Percentiles rank a stretch among this genome's conserved stretches.
These are phyloP conservation scores for Lithobates sylvaticus DNA, from an alignment of 2,797 vertebrate genomes.

Conservation along the genomic window DNA sequence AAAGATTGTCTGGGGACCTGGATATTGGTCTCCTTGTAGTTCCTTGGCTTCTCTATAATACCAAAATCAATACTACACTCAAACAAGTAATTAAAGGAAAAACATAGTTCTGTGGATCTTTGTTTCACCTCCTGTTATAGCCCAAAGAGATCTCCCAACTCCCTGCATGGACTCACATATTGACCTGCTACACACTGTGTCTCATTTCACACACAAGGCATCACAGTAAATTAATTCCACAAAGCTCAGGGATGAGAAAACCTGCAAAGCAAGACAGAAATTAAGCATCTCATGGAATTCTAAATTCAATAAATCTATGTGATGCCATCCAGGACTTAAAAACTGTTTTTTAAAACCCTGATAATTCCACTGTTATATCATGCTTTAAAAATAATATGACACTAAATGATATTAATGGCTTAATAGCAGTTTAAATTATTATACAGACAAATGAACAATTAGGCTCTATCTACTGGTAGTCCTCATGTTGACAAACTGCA, in stretches of 20 bases:
- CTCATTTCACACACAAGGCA: constrained; percentile 29
- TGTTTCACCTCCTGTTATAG: constrained; percentile 35
- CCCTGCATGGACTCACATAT: constrained; percentile 22
- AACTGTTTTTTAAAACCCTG: background rate
- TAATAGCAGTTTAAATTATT: too few relatives aligned
- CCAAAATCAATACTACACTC: constrained; percentile 27
- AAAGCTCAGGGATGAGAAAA: constrained; percentile 18
- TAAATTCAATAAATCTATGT: constrained; percentile 43
- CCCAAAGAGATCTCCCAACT: background rate
- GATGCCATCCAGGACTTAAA: constrained; percentile 2
- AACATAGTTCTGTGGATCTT: constrained; percentile 29
- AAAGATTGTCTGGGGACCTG: background rate
- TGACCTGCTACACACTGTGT: constrained; percentile 18
- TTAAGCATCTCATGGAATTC: background rate
- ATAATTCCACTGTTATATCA: background rate
- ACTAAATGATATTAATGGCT: constrained; percentile 12
- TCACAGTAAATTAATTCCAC: constrained; percentile 38
- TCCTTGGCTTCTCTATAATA: background rate
- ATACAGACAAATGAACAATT: too few relatives aligned
- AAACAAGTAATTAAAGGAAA: constrained; percentile 37
- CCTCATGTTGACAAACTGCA: too few relatives aligned
- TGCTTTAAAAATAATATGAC: background rate
- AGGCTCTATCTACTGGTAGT: too few relatives aligned
- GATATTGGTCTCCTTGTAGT: background rate
- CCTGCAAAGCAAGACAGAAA: constrained; percentile 29